Conservation (phyloP, 2,113 vertebrate genomes). For the Peromyscus californicus region DNA sequence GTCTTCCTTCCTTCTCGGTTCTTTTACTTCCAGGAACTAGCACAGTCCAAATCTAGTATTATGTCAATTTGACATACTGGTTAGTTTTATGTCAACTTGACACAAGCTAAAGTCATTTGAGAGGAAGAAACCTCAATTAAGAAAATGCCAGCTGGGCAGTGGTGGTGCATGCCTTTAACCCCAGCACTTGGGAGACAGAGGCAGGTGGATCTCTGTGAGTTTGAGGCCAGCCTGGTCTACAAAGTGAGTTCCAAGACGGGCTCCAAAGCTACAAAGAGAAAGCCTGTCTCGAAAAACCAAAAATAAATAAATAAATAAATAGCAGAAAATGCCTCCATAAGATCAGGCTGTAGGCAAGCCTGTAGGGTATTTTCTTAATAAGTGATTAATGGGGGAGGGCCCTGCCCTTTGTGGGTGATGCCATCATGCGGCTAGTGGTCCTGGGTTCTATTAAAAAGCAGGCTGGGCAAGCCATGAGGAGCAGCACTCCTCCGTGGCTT, state of each 20-base stretch:
- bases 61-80: no score
- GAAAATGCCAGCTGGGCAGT: background rate
- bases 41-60: slow-evolving; percentile 6
- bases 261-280: no score
- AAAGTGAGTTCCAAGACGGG: no score
- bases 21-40: background rate
- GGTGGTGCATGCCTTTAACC: no score
- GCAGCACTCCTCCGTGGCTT: background rate
- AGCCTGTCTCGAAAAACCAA: no score
- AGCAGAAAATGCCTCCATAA: background rate
- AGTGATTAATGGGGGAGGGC: background rate
- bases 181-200: no score
- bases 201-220: no score
- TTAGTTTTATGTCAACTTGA: background rate
- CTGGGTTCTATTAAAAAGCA: background rate
- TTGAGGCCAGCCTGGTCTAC: no score
- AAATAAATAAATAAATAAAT: no score
- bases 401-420: background rate
- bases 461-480: background rate
- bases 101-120: background rate
- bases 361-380: background rate
- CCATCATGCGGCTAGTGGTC: background rate
- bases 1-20: background rate
- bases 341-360: background rate
- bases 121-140: background rate